Conservation (phyloP, 1,140 invertebrate genomes). For the Lamellibrachia luymesi region DNA sequence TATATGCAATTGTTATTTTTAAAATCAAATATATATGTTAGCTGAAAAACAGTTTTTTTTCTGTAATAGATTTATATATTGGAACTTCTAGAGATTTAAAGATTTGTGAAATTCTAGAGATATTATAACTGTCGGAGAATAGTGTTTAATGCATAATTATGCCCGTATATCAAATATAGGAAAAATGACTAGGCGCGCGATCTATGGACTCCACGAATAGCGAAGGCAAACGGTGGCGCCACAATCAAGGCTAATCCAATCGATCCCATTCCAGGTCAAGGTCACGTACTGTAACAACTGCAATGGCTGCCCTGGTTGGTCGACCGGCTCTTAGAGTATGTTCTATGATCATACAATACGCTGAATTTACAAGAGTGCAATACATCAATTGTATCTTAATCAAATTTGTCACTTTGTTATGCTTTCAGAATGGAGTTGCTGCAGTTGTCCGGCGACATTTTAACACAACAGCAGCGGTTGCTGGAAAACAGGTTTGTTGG, state of each 20-base stretch:
- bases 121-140: no score
- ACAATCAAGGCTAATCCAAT: neutral
- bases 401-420: neutral
- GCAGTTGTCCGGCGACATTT: neutral
- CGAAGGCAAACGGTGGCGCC: neutral
- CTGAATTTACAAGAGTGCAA: neutral
- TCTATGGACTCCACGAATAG: neutral
- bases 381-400: neutral
- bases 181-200: no score
- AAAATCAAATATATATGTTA: no score
- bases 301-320: neutral
- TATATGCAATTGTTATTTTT: no score
- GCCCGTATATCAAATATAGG: no score
- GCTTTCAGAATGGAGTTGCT: neutral
- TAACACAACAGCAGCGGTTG: neutral
- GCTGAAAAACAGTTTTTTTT: no score
- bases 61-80: no score
- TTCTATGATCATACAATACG: neutral
- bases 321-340: neutral
- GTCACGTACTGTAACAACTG: neutral
- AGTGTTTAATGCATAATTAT: no score
- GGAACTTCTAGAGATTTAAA: no score
- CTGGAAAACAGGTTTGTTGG: neutral
- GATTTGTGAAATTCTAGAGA: no score
- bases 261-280: neutral